Conservation (phyloP, 2,797 vertebrate species). For the Sebastes melanostomus region DNA sequence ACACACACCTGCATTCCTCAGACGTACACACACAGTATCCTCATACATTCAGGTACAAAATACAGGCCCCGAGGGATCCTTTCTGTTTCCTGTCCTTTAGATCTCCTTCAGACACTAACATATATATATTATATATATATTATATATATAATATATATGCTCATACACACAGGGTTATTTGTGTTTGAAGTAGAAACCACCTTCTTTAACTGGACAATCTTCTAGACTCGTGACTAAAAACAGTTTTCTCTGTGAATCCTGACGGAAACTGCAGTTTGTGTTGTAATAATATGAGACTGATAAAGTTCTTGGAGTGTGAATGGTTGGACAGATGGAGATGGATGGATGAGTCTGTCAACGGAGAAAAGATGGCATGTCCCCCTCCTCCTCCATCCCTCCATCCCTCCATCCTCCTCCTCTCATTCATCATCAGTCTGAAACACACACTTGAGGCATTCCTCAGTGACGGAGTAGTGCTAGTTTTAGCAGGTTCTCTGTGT, state of each 20-base stretch:
- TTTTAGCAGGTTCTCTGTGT: background rate
- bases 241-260: background rate
- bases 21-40: background rate
- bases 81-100: constrained; percentile 33
- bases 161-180: background rate
- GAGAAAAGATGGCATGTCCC: background rate
- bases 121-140: background rate
- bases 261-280: background rate
- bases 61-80: background rate
- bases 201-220: background rate
- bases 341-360: constrained; percentile 5
- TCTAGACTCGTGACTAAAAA: no score
- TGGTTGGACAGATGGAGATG: constrained; percentile 2
- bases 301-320: background rate
- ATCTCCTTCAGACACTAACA: background rate
- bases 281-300: background rate
- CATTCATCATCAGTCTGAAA: constrained; percentile 3
- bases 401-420: background rate
- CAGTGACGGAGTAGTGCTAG: constrained; percentile 8
- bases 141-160: background rate
- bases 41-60: background rate
- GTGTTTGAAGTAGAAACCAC: background rate
- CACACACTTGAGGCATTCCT: constrained; percentile 24
- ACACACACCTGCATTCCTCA: constrained; percentile 23
- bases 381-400: background rate